Percentiles rank a stretch among this genome's conserved stretches.
Conservation (phyloP, 1,140 invertebrate genomes). For the Dendrolimus punctatus region DNA sequence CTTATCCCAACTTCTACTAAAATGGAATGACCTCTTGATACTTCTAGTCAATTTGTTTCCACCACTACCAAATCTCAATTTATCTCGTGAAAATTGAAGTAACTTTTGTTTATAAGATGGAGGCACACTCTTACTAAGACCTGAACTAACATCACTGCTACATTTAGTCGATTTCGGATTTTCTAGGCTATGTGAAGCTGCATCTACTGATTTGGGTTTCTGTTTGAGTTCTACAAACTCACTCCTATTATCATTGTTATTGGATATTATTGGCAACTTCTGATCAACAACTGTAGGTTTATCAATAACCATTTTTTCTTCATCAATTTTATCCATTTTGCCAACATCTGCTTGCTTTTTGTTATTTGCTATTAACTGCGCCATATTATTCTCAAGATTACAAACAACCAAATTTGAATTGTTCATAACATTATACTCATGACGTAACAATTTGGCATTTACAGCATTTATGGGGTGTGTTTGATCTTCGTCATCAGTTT, state of each 20-base stretch:
- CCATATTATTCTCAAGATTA: slow-evolving; percentile 73
- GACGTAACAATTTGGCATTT: slow-evolving; percentile 60
- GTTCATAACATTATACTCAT: slow-evolving; percentile 68
- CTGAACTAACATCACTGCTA: slow-evolving; percentile 57
- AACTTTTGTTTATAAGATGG: slow-evolving; percentile 69
- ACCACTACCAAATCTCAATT: slow-evolving; percentile 62
- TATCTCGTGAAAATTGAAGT: slow-evolving; percentile 65
- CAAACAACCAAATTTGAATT: slow-evolving; percentile 74
- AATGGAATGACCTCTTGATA: slow-evolving; percentile 65
- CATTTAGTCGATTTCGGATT: slow-evolving; percentile 63
- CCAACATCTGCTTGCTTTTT: slow-evolving; percentile 46
- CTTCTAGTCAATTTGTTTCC: slow-evolving; percentile 65
- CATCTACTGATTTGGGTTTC: slow-evolving; percentile 46
- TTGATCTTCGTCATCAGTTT: slow-evolving; percentile 75
- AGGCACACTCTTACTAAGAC: slow-evolving; percentile 67
- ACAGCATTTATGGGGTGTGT: slow-evolving; percentile 61
- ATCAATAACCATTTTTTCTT: slow-evolving; percentile 45
- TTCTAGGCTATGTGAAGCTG: slow-evolving; percentile 60
- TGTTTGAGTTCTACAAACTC: slow-evolving; percentile 31
- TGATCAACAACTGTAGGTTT: slow-evolving; percentile 44
- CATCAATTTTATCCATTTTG: slow-evolving; percentile 62
- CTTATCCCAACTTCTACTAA: slow-evolving; percentile 62
- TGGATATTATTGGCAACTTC: not conserved
- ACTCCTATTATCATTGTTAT: slow-evolving; percentile 21
- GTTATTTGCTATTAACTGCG: slow-evolving; percentile 52